Evolutionary conservation across 2,888 invertebrate genomes (phyloP).

Genomic region (Tholera decimalis): DNA sequence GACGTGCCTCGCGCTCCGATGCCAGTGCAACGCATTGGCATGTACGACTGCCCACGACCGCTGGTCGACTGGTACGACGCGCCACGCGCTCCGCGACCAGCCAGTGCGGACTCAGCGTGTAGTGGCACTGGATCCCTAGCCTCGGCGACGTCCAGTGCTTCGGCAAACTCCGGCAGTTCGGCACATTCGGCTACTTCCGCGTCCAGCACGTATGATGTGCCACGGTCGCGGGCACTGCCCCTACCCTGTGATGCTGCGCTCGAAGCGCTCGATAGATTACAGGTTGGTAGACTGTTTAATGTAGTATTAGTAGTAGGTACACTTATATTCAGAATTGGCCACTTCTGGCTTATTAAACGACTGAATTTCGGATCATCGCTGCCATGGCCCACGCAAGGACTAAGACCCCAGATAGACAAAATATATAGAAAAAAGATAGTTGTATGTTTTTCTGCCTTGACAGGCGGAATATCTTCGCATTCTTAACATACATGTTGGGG

Average conservation of each 20-base stretch:
- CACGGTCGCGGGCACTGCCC: conserved; percentile 86
- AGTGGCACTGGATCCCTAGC: conserved; percentile 89
- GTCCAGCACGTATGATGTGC: conserved; percentile 89
- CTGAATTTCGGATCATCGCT: too few relatives aligned
- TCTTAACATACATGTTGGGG: too few relatives aligned
- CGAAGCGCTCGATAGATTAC: conserved; percentile 88
- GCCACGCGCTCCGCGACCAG: conserved; percentile 87
- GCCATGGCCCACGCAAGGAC: too few relatives aligned
- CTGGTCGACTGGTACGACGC: conserved; percentile 88
- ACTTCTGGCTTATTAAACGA: background rate
- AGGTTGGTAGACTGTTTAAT: conserved; percentile 84
- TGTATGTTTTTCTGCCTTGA: too few relatives aligned
- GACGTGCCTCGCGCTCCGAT: conserved; percentile 89
- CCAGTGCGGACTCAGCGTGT: conserved; percentile 91
- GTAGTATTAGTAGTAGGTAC: background rate
- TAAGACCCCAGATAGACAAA: too few relatives aligned
- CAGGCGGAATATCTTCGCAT: too few relatives aligned
- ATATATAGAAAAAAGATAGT: too few relatives aligned
- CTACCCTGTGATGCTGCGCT: conserved; percentile 89
- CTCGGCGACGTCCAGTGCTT: conserved; percentile 88
- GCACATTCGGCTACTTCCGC: conserved; percentile 85
- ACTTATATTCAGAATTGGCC: background rate
- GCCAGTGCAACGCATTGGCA: conserved; percentile 94
- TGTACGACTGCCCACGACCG: conserved; percentile 92
- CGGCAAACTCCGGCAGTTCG: conserved; percentile 89